Evolutionary conservation across 2,797 vertebrate genomes (phyloP).

Genomic region (Craterocephalus amniculus): DNA sequence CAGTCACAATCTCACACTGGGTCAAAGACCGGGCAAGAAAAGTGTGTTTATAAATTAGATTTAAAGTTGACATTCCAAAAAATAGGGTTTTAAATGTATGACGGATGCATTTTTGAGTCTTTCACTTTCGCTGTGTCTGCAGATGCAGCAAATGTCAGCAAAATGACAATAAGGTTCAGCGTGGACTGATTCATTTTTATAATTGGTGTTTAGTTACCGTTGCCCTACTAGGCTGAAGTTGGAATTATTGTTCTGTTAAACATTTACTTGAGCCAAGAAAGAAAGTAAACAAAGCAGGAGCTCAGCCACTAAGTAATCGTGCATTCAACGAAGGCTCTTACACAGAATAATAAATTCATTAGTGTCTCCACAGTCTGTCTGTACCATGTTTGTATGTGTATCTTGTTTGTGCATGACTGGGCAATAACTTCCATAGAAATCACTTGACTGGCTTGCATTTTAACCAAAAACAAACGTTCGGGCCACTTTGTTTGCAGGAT

Average conservation of each 20-base stretch:
- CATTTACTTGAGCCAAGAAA: conserved; percentile 7
- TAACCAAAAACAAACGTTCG: neutral
- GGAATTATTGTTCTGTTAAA: neutral
- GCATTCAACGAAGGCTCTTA: neutral
- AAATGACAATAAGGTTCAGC: neutral
- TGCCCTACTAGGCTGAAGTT: conserved; percentile 6
- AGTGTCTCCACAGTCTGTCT: conserved; percentile 4
- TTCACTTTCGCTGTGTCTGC: neutral
- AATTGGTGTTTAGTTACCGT: neutral
- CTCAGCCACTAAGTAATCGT: neutral
- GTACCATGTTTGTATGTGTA: neutral
- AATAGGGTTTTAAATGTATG: too few species aligned
- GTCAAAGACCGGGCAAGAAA: neutral
- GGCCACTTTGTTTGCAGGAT: conserved; percentile 8
- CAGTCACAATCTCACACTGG: neutral
- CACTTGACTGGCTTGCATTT: neutral
- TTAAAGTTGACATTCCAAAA: neutral
- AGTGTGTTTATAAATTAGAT: neutral
- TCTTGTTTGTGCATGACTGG: neutral
- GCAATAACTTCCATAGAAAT: conserved; percentile 1
- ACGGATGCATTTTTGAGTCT: neutral
- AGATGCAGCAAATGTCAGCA: neutral
- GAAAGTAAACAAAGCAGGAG: conserved; percentile 7
- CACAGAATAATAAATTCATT: neutral
- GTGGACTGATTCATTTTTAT: conserved; percentile 25